phyloP scores from a whole-genome alignment of 2,113 vertebrate genomes.

The Thymallus thymallus region DNA sequence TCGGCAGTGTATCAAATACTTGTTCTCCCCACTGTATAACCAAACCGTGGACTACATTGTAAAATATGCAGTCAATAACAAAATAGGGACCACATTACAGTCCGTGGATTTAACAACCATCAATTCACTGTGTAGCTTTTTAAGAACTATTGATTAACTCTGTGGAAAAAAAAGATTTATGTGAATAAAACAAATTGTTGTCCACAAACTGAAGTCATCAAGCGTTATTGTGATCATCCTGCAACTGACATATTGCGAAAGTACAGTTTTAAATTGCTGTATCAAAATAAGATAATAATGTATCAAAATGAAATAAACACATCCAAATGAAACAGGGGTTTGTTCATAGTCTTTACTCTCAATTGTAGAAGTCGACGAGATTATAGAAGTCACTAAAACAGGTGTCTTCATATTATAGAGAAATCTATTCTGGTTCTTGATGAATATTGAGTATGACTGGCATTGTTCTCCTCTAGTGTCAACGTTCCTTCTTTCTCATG shows the following conservation, averaged over 20 bases:
- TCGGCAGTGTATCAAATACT: too few relatives aligned
- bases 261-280: background rate
- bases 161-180: too few relatives aligned
- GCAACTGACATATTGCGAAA: background rate
- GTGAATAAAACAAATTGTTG: background rate
- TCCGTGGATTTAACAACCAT: too few relatives aligned
- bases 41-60: too few relatives aligned
- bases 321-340: conserved; percentile 7
- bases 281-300: background rate
- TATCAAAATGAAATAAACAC: conserved; percentile 30
- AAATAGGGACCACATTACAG: too few relatives aligned
- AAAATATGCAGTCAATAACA: too few relatives aligned
- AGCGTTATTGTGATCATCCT: background rate
- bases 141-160: too few relatives aligned
- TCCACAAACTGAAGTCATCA: background rate
- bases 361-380: background rate
- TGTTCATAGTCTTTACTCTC: background rate
- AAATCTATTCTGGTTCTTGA: background rate
- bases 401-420: background rate
- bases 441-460: background rate
- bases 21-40: too few relatives aligned
- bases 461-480: background rate
- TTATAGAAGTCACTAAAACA: background rate
- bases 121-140: too few relatives aligned
- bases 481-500: background rate